Evolutionary conservation across 1,140 invertebrate species (phyloP), one percentile per base, ranked within the genome.

Genomic region (Polypedilum vanderplanki): DNA sequence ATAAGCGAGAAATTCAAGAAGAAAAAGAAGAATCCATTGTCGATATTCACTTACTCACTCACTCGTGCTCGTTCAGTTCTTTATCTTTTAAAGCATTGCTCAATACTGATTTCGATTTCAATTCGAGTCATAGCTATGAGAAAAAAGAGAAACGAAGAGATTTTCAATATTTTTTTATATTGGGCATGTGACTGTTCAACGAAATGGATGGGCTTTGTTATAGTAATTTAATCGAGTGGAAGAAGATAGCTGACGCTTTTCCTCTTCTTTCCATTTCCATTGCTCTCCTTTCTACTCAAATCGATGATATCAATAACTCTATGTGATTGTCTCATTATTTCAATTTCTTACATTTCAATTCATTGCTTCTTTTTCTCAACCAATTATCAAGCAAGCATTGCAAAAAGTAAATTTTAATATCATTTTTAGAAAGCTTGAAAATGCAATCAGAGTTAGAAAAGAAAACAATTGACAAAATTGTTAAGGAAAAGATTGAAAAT

Each of bases 201-300:
- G 46, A n/a, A 57, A 15, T 57, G 12, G 46, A 57, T 57, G 46
- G 46, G 46, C 46, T 57, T 57, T 57, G 46, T 57, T 15, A 57
- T 57, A n/a, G 46, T n/a, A 57, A n/a, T n/a, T 12, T 57, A 57
- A 57, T 57, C 46, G 46, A 57, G 46, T 57, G 46, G 12, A 57
- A 57, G 46, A 57, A 57, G 46, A 57, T 57, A 57, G 46, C 46
- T 57, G 46, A 57, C 46, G 46, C 46, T 57, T 57, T 57, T 57
- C n/a, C 46, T 15, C n/a, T 15, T 57, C 15, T 3, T 57, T 15
- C 3, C 12, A n/a, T n/a, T n/a, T n/a, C n/a, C n/a, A n/a, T n/a
- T n/a, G n/a, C n/a, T n/a, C 3, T 57, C 10, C 12, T 15, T 57
- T 15, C 12, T 4, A 57, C n/a, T 57, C 12, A 33, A 5, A 33